phyloP scores from a whole-genome alignment of 2,113 vertebrate genomes.

The Bagarius yarrelli region DNA sequence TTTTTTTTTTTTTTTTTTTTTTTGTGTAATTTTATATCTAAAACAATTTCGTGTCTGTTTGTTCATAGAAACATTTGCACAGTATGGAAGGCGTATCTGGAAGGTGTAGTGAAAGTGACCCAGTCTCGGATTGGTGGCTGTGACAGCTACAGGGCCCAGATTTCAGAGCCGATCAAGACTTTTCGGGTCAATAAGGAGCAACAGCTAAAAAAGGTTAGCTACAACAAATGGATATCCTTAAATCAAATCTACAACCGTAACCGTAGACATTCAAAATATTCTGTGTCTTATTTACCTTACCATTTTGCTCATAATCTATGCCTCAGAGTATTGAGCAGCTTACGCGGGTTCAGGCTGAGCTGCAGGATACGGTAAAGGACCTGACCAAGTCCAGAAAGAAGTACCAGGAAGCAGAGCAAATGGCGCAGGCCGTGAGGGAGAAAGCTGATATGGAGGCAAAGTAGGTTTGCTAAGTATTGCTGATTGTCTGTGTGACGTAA shows the following conservation, averaged over 20 bases:
- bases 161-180: slow-evolving; percentile 85
- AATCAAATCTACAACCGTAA: not conserved
- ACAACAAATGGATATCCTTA: not conserved
- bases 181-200: slow-evolving; percentile 89
- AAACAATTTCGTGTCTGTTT: slow-evolving; percentile 26
- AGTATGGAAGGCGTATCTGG: slow-evolving; percentile 89
- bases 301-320: slow-evolving; percentile 20
- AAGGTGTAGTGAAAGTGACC: slow-evolving; percentile 87
- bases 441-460: slow-evolving; percentile 86
- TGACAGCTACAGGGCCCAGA: slow-evolving; percentile 88
- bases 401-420: slow-evolving; percentile 86
- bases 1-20: not conserved
- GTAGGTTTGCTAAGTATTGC: slow-evolving; percentile 66
- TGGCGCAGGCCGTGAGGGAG: slow-evolving; percentile 83
- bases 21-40: not conserved
- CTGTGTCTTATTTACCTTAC: not conserved
- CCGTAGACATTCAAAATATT: not conserved
- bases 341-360: slow-evolving; percentile 80
- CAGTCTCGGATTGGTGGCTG: slow-evolving; percentile 86
- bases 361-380: slow-evolving; percentile 86
- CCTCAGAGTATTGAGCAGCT: slow-evolving; percentile 81
- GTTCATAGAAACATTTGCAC: slow-evolving; percentile 84
- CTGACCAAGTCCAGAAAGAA: slow-evolving; percentile 87
- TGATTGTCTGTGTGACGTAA: not conserved
- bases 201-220: slow-evolving; percentile 86